phyloP scores from a whole-genome alignment of 2,113 vertebrate genomes.

The Turdus rufiventris region DNA sequence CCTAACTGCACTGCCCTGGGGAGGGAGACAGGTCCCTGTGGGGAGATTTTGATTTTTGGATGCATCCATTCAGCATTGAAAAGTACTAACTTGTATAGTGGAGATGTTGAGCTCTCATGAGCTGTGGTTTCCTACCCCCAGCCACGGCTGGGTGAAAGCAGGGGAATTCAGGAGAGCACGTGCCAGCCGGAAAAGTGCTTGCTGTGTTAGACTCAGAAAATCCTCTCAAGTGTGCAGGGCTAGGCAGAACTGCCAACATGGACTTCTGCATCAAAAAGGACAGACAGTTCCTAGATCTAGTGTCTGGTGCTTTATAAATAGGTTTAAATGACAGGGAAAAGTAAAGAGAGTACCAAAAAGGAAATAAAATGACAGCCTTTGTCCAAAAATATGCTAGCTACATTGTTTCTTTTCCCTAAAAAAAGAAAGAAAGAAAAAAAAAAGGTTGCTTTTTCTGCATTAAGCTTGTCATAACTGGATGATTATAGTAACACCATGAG shows the following conservation, averaged over 20 bases:
- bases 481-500: conserved; percentile 66
- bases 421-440: background rate
- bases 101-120: background rate
- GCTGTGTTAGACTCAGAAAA: background rate
- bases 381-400: conserved; percentile 58
- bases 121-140: background rate
- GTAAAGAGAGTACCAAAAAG: background rate
- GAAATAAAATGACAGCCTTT: conserved; percentile 44
- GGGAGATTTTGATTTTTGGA: background rate
- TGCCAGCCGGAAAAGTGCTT: background rate
- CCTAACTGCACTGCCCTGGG: rapidly evolving
- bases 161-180: background rate
- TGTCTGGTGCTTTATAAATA: conserved; percentile 29
- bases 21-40: background rate
- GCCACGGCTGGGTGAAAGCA: background rate
- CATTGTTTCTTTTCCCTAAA: conserved; percentile 53
- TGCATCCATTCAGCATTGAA: rapidly evolving
- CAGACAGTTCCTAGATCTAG: conserved; percentile 17
- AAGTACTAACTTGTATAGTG: rapidly evolving
- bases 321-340: conserved; percentile 10
- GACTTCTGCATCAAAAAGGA: conserved; percentile 6
- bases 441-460: conserved; percentile 64
- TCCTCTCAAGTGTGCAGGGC: background rate
- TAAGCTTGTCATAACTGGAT: conserved; percentile 59
- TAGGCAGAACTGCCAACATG: background rate